Conservation (phyloP, 2,113 vertebrate genomes). For the Microcebus tavaratra region DNA sequence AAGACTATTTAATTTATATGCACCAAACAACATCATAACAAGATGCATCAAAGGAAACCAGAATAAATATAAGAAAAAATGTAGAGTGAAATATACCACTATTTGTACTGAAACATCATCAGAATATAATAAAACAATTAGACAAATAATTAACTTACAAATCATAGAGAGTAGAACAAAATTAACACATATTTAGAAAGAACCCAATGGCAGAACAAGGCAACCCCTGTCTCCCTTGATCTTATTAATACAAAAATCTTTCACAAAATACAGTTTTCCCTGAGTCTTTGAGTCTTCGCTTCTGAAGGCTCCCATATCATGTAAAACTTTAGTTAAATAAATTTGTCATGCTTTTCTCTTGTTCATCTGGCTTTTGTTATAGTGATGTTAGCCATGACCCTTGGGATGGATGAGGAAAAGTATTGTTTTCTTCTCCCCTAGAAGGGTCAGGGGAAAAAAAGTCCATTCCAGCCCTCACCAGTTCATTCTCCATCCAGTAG, state of each 20-base stretch:
- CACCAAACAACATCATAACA: not conserved
- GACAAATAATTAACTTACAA: not conserved
- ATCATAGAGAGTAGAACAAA: not conserved
- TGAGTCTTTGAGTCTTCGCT: not conserved
- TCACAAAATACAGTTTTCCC: not conserved
- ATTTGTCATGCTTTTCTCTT: not conserved
- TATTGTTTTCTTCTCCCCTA: not conserved
- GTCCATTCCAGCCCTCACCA: not conserved
- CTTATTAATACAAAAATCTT: not conserved
- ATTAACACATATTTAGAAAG: not conserved
- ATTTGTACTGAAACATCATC: not conserved
- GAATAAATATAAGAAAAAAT: not conserved
- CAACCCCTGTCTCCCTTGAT: not conserved
- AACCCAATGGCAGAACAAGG: not conserved
- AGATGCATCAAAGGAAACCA: not conserved
- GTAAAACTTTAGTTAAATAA: not conserved
- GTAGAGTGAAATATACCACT: not conserved
- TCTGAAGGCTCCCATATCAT: not conserved
- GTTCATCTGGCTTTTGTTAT: not conserved
- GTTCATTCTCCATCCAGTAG: not conserved
- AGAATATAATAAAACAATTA: not conserved
- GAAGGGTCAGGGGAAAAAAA: not conserved
- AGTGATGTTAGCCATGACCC: not conserved
- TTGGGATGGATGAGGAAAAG: not conserved
- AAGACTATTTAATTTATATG: not conserved